Base-by-base conservation (phyloP, 2,888 invertebrate species). In the Odontomyia ornata region DNA sequence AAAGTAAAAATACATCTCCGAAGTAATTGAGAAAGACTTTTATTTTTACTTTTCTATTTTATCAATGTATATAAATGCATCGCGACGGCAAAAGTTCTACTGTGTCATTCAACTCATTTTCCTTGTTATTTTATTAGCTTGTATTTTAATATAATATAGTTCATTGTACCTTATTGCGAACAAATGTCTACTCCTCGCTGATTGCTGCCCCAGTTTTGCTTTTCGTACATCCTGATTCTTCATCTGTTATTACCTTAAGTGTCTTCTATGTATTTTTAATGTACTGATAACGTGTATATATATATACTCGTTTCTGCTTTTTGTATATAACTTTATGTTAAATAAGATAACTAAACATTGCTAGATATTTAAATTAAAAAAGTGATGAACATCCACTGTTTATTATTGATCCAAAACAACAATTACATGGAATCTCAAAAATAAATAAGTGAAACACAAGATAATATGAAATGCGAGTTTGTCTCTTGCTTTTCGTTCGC, bases 61-160 rank as follows among this genome's bases (percentile, higher is more conserved):
- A 27, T 43, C 62, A 69, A 76, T 76, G 64, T 67, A 56, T 76
- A 76, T 76, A 76, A 79, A 79, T 79, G 79, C 79, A 79, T 79
- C 79, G 79, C 77, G 77, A 79, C 77, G 75, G 75, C 79, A 79
- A 79, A 79, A 77, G 73, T 75, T 69, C 79, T 77, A 79, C 79
- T 77, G 77, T 75, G 76, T 76, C 76, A 77, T 76, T 79, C 77
- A 79, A 67, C 73, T 76, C 64, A 67, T 65, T 65, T 76, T 76
- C 27, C 64, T 65, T 60, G 18, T 76, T 76, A 43, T 69, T 43
- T 43, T n/a, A n/a, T 76, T 36, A 65, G 47, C 23, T 43, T 75
- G 11, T 65, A 56, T 75, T 71, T 75, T 56, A 64, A 67, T 76
- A 76, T 72, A 77, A 77, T 77, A 76, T 78, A 78, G 69, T 78